Conservation (phyloP, 2,888 invertebrate genomes). For the Resseliella maxima region DNA sequence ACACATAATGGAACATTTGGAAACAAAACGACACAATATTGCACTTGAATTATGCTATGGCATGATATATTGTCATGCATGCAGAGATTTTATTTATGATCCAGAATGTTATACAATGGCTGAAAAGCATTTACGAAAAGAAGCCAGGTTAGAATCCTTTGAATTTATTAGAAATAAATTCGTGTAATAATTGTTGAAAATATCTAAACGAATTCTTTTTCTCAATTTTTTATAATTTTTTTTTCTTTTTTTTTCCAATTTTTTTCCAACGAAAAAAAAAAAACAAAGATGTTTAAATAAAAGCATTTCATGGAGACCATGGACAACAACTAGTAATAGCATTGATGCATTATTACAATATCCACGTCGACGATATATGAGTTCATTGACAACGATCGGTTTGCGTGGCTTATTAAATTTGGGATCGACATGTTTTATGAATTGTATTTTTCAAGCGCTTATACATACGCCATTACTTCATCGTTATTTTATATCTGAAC, state of each 20-base stretch:
- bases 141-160: constrained; percentile 69
- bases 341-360: constrained; percentile 80
- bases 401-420: constrained; percentile 94
- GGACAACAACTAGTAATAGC: constrained; percentile 84
- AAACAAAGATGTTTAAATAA: constrained; percentile 70
- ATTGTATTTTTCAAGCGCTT: constrained; percentile 88
- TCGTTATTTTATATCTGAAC: constrained; percentile 95
- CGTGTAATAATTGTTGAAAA: too few relatives aligned
- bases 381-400: constrained; percentile 86
- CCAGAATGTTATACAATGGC: constrained; percentile 74
- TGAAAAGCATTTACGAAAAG: constrained; percentile 69
- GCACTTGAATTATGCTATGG: constrained; percentile 91
- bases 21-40: constrained; percentile 82
- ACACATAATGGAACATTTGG: constrained; percentile 89
- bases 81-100: constrained; percentile 94
- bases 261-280: constrained; percentile 35
- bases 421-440: constrained; percentile 99
- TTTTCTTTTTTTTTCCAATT: not conserved
- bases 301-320: constrained; percentile 75
- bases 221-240: not conserved
- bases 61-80: constrained; percentile 88
- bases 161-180: too few relatives aligned
- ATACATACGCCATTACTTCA: constrained; percentile 94
- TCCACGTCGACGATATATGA: constrained; percentile 81
- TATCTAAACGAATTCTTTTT: not conserved